These are phyloP conservation scores for Gryllus bimaculatus DNA, from an alignment of 1,140 invertebrate species.

Conservation along the genomic window DNA sequence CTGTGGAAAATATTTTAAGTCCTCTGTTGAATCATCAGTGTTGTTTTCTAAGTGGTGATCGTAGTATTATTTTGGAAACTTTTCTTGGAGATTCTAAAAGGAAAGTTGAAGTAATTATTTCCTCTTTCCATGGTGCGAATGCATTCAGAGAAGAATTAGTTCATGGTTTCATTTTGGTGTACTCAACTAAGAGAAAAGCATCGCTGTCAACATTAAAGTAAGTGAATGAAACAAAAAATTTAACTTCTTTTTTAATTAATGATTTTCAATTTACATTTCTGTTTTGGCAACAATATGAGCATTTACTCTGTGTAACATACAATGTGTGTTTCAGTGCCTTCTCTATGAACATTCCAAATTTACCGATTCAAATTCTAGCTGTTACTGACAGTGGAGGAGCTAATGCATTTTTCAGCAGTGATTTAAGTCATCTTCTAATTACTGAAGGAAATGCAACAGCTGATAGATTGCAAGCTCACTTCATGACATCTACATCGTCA, in stretches of 20 bases:
- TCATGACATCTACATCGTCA: constrained; percentile 75
- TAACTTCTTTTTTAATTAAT: too few relatives aligned
- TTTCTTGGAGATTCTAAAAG: constrained; percentile 81
- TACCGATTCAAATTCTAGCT: constrained; percentile 90
- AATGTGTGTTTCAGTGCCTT: constrained; percentile 61
- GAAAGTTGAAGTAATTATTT: constrained; percentile 86
- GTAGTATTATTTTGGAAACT: constrained; percentile 82
- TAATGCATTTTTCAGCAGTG: constrained; percentile 82
- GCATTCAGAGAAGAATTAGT: constrained; percentile 86
- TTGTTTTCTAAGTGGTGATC: constrained; percentile 75
- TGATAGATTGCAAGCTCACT: constrained; percentile 84
- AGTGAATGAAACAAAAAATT: constrained; percentile 28
- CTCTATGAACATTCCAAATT: constrained; percentile 86
- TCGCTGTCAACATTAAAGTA: constrained; percentile 87
- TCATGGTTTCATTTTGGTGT: constrained; percentile 93
- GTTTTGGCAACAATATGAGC: too few relatives aligned
- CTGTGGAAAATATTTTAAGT: constrained; percentile 78
- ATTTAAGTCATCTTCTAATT: constrained; percentile 80
- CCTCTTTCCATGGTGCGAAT: constrained; percentile 90
- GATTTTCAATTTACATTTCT: too few relatives aligned
- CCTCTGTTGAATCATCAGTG: constrained; percentile 81
- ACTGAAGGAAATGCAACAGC: constrained; percentile 87
- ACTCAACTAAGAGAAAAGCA: constrained; percentile 89
- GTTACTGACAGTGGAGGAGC: constrained; percentile 80
- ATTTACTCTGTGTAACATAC: not conserved